phyloP scores from a whole-genome alignment of 2,113 vertebrate species.

The Macrotus californicus region DNA sequence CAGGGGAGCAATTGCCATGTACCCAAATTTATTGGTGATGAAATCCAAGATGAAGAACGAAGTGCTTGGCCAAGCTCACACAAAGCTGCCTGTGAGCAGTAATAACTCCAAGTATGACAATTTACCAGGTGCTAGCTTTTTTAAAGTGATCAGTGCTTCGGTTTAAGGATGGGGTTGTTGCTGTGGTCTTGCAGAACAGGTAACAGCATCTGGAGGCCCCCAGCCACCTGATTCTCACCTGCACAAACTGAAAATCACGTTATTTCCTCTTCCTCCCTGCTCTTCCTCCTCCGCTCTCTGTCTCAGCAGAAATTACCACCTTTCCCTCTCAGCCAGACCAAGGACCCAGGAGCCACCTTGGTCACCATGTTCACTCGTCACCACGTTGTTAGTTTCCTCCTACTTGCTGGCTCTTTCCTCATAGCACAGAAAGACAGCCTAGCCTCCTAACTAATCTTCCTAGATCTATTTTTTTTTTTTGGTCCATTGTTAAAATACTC shows the following conservation, averaged over 20 bases:
- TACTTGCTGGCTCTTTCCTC: background rate
- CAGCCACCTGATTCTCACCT: background rate
- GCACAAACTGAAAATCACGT: background rate
- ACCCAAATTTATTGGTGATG: background rate
- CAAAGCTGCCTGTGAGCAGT: background rate
- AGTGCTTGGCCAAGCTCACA: background rate
- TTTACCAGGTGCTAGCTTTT: background rate
- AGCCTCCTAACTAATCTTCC: background rate
- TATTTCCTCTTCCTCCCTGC: no score
- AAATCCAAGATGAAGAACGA: background rate
- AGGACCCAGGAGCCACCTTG: background rate
- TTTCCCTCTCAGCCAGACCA: background rate
- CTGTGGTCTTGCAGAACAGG: rapidly evolving
- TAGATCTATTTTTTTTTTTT: background rate
- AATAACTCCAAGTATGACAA: background rate
- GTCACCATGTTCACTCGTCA: background rate
- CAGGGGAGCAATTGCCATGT: background rate
- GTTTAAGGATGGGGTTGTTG: background rate
- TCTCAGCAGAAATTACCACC: background rate
- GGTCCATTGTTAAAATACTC: background rate
- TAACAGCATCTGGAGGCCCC: background rate
- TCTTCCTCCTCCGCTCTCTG: no score
- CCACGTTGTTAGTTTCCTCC: background rate
- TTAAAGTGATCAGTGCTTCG: background rate
- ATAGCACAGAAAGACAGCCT: background rate